A percentile compares a stretch with the other conserved stretches of the same genome.
Evolutionary conservation across 2,888 invertebrate species (phyloP).

Genomic region (Agonopterix alstromeriana): DNA sequence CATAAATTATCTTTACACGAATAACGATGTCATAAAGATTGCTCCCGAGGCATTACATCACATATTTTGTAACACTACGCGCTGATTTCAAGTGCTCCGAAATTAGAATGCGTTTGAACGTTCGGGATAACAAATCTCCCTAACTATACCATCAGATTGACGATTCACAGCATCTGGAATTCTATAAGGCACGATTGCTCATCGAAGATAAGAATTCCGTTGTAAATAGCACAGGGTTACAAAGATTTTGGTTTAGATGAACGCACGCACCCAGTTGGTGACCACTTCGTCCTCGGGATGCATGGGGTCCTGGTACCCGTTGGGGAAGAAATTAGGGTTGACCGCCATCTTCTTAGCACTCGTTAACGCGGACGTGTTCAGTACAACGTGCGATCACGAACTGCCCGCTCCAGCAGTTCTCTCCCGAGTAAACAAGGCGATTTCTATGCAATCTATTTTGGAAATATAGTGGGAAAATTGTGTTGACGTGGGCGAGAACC

Average conservation of each 20-base stretch:
- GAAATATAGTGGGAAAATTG: slow-evolving; percentile 68
- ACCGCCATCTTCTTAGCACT: slow-evolving; percentile 53
- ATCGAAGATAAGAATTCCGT: not conserved
- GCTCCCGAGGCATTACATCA: slow-evolving; percentile 54
- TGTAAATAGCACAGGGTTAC: not conserved
- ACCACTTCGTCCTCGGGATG: slow-evolving; percentile 77
- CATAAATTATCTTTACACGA: slow-evolving; percentile 13
- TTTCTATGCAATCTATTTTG: slow-evolving; percentile 75
- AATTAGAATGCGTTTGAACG: slow-evolving; percentile 46
- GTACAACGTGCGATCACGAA: slow-evolving; percentile 58
- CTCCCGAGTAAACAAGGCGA: slow-evolving; percentile 66
- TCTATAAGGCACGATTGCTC: slow-evolving; percentile 9
- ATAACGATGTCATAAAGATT: slow-evolving; percentile 32
- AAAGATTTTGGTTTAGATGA: not conserved
- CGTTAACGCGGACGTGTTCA: slow-evolving; percentile 51
- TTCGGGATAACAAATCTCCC: slow-evolving; percentile 6
- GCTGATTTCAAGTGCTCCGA: slow-evolving; percentile 47
- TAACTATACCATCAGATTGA: slow-evolving; percentile 10
- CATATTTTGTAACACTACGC: slow-evolving; percentile 62
- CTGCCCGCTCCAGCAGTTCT: slow-evolving; percentile 62
- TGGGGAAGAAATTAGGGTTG: slow-evolving; percentile 72
- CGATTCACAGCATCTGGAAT: slow-evolving; percentile 15
- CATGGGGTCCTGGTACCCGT: slow-evolving; percentile 71
- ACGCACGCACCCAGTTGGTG: slow-evolving; percentile 77
- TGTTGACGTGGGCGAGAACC: slow-evolving; percentile 59